Evolutionary conservation across 2,113 vertebrate species (phyloP), one percentile per base, ranked within the genome.

Genomic region (Colaptes auratus): DNA sequence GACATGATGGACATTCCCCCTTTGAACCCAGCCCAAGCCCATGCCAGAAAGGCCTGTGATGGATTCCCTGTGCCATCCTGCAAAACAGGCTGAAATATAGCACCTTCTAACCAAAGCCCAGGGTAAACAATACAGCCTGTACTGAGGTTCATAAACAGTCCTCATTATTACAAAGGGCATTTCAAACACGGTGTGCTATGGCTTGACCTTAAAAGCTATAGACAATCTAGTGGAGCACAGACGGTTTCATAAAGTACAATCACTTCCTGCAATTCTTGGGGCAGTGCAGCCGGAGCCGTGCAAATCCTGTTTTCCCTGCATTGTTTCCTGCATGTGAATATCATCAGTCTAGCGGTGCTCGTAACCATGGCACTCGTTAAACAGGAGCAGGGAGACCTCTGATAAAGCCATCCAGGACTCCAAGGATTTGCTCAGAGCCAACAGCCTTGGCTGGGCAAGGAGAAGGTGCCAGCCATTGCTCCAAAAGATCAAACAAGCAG

Each of bases 241-340:
- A 98, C 98, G 97, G 98, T 99, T 99, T 98, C 98, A 98, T 98
- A 98, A 98, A 98, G 98, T 98, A 99, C 99, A 99, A 99, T 99
- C 99, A 98, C 99, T 99, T 99, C 99, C 99, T 99, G 97, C 98
- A 99, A 99, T 99, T 99, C 99, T 99, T 99, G 98, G 97, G 98
- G 98, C 98, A 97, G 98, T 96, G 98, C 95, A 98, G 97, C 97
- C 98, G 99, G 99, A 99, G 99, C 99, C 99, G 98, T 98, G 98
- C 98, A 99, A 98, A 98, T 99, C 99, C 99, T 99, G 99, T 99
- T 99, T 99, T 99, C 99, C 98, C 97, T 97, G 98, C 98, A 97
- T 98, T 98, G 98, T 98, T 99, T 99, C 99, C 99, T 98, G 98
- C 97, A 95, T 98, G 97, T 96, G 97, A 94, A 98, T 98, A 97